Base-by-base conservation (phyloP, 2,797 vertebrate genomes). In the Enteromius paludinosus region DNA sequence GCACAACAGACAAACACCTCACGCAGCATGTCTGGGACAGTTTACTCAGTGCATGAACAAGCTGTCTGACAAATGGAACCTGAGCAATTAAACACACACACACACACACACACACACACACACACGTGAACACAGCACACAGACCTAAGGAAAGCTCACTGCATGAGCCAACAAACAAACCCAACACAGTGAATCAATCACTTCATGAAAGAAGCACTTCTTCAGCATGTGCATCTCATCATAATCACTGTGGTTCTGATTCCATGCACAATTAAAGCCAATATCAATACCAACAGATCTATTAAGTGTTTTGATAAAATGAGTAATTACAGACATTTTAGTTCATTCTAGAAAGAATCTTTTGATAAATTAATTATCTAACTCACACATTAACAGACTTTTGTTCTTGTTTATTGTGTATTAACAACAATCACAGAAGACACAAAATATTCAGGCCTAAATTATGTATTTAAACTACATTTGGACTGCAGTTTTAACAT, bases 1-100 rank as follows among this genome's bases (percentile, higher is more conserved):
- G 86, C 87, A 83, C 78, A 76, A 86, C 87, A 90, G 89, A 91
- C 89, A 89, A 91, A 90, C 87, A 89, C 85, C 81, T 89, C 84
- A 74, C 76, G 20, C 75, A 79, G 83, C 83, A 76, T 88, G 87
- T 90, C 88, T 90, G 85, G 86, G 86, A 88, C 87, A 86, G 84
- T 75, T 83, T 71, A 80, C 83, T 73, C 76, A 80, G 79, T 82
- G 62, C 78, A 83, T 62, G 66, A 75, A 84, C 70, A 78, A 56
- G 76, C 74, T 85, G 85, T 65, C 47, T 28, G 75, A 87, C 35
- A 82, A 84, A 65, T 81, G 68, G 62, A 84, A 85, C 52, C 81
- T 68, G 30, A 72, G 83, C 84, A 87, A 88, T 87, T 87, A 88
- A 86, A 84, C 62, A 83, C 68, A 84, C 75, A 80, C 77, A 71